A percentile compares a stretch with the other conserved stretches of the same genome.
Conservation (phyloP, 53 echinoderm and acorn worm genomes). For the Stichopus horrens region DNA sequence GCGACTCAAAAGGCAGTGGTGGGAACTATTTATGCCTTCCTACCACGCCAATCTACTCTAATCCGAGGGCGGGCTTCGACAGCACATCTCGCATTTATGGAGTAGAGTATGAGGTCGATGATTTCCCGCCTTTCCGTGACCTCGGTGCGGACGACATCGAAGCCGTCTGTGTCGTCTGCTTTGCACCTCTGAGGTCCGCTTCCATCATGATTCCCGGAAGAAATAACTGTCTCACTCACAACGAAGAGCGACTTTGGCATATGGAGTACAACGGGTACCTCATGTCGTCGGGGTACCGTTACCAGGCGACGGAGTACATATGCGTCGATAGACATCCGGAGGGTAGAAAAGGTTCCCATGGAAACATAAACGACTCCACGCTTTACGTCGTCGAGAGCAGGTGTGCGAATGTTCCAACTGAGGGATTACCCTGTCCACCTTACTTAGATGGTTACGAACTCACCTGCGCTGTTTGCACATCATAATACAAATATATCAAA, state of each 20-base stretch:
- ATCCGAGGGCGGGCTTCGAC: slow-evolving; percentile 4
- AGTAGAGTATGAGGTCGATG: slow-evolving; percentile 29
- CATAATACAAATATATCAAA: not conserved
- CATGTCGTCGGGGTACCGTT: slow-evolving; percentile 30
- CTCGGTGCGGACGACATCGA: slow-evolving; percentile 36
- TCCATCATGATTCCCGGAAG: slow-evolving; percentile 39
- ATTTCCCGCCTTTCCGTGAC: slow-evolving; percentile 10
- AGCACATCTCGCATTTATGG: slow-evolving; percentile 21
- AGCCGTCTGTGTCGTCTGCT: slow-evolving; percentile 45
- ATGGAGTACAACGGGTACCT: slow-evolving; percentile 52
- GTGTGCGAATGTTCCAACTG: not conserved
- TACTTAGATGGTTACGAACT: slow-evolving; percentile 50
- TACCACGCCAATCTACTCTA: not conserved
- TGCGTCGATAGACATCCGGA: slow-evolving; percentile 44
- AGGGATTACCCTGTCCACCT: slow-evolving; percentile 47
- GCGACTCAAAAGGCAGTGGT: slow-evolving; percentile 33
- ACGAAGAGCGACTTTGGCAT: slow-evolving; percentile 2
- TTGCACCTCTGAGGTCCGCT: slow-evolving; percentile 28
- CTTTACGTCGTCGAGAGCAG: slow-evolving; percentile 44
- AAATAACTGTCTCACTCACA: slow-evolving; percentile 20
- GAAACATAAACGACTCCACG: slow-evolving; percentile 33
- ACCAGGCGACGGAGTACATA: slow-evolving; percentile 42
- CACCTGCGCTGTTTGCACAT: slow-evolving; percentile 48
- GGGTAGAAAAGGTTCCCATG: not conserved
- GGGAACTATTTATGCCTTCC: slow-evolving; percentile 33